These are phyloP conservation scores for Tipula confusa DNA, from an alignment of 2,888 invertebrate genomes.

Conservation along the genomic window DNA sequence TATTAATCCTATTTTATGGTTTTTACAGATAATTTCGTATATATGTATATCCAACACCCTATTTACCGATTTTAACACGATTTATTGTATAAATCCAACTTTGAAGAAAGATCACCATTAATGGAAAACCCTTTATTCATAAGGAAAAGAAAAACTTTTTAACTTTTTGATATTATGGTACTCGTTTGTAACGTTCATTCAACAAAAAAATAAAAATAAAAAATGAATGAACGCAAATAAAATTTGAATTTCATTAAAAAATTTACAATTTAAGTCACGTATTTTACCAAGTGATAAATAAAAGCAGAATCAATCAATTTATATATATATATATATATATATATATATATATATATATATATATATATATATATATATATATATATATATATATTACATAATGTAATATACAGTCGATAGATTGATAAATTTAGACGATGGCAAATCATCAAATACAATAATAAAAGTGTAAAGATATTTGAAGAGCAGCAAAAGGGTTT, in stretches of 20 bases:
- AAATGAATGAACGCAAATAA: background rate
- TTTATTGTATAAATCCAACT: too few species aligned
- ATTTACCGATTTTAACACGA: too few species aligned
- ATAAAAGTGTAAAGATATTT: background rate
- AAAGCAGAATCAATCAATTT: slow-evolving; percentile 12
- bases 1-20: too few species aligned
- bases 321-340: background rate
- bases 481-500: background rate
- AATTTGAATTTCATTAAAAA: background rate
- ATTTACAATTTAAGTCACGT: background rate
- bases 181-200: background rate
- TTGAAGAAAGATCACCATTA: too few species aligned
- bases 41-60: too few species aligned
- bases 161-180: slow-evolving; percentile 4
- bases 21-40: too few species aligned
- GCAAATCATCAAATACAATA: slow-evolving; percentile 7
- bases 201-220: too few species aligned
- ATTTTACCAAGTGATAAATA: slow-evolving; percentile 6
- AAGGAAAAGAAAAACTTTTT: background rate
- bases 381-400: too few species aligned
- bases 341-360: too few species aligned
- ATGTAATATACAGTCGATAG: too few species aligned
- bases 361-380: too few species aligned
- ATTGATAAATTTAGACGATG: background rate
- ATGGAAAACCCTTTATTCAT: too few species aligned